Evolutionary conservation across 2,888 invertebrate species (phyloP).

Genomic region (Mechanitis messenoides): DNA sequence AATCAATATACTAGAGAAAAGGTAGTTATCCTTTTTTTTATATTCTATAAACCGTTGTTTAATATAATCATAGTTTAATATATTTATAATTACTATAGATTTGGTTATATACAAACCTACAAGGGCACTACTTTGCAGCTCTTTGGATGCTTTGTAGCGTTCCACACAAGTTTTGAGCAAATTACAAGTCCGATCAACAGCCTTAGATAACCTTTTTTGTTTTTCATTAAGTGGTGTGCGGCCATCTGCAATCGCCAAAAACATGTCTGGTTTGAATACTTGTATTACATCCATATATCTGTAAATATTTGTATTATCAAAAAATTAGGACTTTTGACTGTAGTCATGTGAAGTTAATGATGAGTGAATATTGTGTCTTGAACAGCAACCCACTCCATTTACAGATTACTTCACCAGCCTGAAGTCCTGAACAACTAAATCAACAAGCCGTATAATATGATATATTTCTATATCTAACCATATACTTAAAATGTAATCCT

Average conservation of each 20-base stretch:
- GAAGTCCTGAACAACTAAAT: no score
- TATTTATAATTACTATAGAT: no score
- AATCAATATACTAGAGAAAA: no score
- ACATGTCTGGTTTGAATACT: constrained; percentile 86
- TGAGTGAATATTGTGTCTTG: no score
- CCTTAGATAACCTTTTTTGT: constrained; percentile 82
- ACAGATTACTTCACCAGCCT: no score
- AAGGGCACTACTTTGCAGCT: constrained; percentile 55
- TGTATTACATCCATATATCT: constrained; percentile 88
- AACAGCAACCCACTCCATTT: no score
- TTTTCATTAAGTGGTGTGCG: constrained; percentile 81
- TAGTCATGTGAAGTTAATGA: no score
- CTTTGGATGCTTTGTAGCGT: constrained; percentile 77
- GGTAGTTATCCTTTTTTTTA: no score
- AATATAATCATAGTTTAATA: no score
- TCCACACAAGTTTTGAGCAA: constrained; percentile 83
- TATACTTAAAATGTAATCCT: constrained; percentile 15
- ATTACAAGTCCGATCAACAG: constrained; percentile 80
- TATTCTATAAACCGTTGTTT: no score
- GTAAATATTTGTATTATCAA: constrained; percentile 26
- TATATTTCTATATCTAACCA: no score
- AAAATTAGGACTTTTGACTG: neutral
- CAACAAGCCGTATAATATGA: no score
- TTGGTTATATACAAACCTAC: constrained; percentile 39
- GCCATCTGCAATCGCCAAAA: constrained; percentile 87